Evolutionary conservation across 2,888 invertebrate species (phyloP).

Genomic region (Calameuta pallipes): DNA sequence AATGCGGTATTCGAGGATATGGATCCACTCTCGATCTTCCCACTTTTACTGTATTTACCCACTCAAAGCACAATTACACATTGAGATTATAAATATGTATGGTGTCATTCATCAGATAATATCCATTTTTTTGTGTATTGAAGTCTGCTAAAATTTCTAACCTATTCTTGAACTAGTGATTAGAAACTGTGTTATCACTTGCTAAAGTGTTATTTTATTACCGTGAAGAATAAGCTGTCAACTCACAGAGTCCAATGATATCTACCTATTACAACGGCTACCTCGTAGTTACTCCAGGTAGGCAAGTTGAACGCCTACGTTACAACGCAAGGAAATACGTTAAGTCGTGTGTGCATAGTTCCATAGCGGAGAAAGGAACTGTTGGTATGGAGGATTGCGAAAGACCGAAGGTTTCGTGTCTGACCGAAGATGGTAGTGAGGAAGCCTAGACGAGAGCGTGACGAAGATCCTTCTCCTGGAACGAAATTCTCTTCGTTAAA

Average conservation of each 20-base stretch:
- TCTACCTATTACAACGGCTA: neutral
- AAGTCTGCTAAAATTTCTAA: neutral
- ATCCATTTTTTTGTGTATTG: neutral
- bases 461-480: neutral
- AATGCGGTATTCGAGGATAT: constrained; percentile 29
- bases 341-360: constrained; percentile 28
- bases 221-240: neutral
- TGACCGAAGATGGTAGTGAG: constrained; percentile 45
- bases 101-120: neutral
- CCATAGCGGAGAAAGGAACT: constrained; percentile 34
- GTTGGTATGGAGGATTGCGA: constrained; percentile 30
- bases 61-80: neutral
- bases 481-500: neutral
- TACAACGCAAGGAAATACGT: constrained; percentile 32
- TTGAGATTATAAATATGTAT: neutral
- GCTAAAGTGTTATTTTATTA: neutral
- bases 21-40: neutral
- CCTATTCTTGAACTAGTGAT: neutral
- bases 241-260: neutral
- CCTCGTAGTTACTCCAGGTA: neutral
- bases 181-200: neutral
- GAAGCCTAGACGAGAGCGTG: constrained; percentile 19
- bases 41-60: neutral
- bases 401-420: constrained; percentile 34
- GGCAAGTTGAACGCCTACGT: neutral